Evolutionary conservation across 35 echinoderm and acorn worm species (phyloP).

Genomic region (Nesometra sesokonis): DNA sequence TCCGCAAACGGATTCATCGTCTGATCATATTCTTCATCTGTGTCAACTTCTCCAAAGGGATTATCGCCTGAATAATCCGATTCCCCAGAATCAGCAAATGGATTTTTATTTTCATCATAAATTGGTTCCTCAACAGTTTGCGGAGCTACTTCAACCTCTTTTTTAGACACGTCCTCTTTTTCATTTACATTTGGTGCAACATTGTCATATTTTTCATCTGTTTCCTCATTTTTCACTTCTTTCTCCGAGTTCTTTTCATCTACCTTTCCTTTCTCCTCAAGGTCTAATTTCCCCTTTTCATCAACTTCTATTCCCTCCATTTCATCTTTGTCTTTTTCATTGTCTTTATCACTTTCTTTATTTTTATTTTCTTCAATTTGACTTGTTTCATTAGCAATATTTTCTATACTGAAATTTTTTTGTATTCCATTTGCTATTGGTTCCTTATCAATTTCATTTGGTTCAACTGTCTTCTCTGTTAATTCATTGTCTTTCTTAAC

Average conservation of each 20-base stretch:
- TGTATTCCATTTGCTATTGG: not conserved
- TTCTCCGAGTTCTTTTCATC: constrained; percentile 6
- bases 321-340: not conserved
- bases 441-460: not conserved
- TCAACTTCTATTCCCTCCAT: not conserved
- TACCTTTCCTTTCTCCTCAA: not conserved
- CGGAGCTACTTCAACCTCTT: not conserved
- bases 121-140: not conserved
- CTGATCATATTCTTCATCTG: constrained; percentile 61
- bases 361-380: not conserved
- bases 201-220: not conserved
- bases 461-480: not conserved
- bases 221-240: not conserved
- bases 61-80: not conserved
- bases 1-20: constrained; percentile 80
- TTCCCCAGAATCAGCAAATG: constrained; percentile 29
- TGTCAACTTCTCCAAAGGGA: constrained; percentile 18
- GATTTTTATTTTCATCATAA: constrained; percentile 28
- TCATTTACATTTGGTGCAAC: not conserved
- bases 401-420: too few relatives aligned
- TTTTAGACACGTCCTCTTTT: not conserved
- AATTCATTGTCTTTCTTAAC: not conserved
- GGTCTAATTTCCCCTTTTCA: not conserved
- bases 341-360: not conserved
- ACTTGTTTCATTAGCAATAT: not conserved